Percentiles rank a stretch among this genome's conserved stretches.
Evolutionary conservation across 2,113 vertebrate species (phyloP).

Genomic region (Pipa parva): DNA sequence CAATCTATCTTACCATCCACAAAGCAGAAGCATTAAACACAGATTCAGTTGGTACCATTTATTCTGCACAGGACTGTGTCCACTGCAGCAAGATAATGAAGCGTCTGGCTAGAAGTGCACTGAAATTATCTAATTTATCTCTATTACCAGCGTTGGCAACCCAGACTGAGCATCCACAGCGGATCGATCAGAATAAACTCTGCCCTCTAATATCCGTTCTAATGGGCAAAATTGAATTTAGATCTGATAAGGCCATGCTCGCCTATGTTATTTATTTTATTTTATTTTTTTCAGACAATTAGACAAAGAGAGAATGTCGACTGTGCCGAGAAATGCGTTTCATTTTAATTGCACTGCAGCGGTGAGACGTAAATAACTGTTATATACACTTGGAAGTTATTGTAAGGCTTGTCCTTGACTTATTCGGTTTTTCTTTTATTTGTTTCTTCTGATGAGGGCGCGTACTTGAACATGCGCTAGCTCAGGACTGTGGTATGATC

Average conservation of each 20-base stretch:
- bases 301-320: conserved; percentile 7
- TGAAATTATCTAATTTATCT: conserved; percentile 33
- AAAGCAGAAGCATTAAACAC: not conserved
- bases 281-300: conserved; percentile 27
- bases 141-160: conserved; percentile 29
- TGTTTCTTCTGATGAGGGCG: too few relatives aligned
- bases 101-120: conserved; percentile 25
- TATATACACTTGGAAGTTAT: too few relatives aligned
- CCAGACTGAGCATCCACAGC: conserved; percentile 19
- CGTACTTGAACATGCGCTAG: too few relatives aligned
- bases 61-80: not conserved
- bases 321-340: conserved; percentile 25
- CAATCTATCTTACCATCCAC: not conserved
- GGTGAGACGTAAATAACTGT: conserved; percentile 29
- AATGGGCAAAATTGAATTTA: conserved; percentile 16
- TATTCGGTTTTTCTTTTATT: too few relatives aligned
- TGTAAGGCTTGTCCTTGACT: too few relatives aligned
- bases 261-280: conserved; percentile 22
- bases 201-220: conserved; percentile 35
- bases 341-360: conserved; percentile 33
- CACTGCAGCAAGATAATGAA: conserved; percentile 16
- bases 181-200: conserved; percentile 42
- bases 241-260: conserved; percentile 29
- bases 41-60: not conserved
- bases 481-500: too few relatives aligned